These are phyloP conservation scores for Gonatopus flavifemur DNA, from an alignment of 1,140 invertebrate genomes.

Conservation along the genomic window DNA sequence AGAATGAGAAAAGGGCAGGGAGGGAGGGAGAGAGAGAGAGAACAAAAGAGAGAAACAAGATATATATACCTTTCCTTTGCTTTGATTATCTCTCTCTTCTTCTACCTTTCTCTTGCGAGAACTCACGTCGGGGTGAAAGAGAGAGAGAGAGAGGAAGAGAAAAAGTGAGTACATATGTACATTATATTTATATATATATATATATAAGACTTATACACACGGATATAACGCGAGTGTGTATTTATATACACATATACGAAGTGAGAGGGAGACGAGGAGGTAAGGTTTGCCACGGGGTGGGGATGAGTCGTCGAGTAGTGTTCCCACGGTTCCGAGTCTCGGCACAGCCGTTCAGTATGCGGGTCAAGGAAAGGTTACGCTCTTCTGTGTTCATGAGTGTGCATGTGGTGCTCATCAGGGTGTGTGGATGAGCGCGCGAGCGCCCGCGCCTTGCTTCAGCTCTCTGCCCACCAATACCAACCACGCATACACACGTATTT, in stretches of 20 bases:
- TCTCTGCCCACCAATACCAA: slow-evolving; percentile 41
- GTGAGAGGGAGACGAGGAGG: slow-evolving; percentile 30
- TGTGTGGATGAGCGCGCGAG: slow-evolving; percentile 24
- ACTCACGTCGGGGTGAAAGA: not conserved
- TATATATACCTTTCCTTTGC: too few relatives aligned
- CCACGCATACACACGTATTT: slow-evolving; percentile 17
- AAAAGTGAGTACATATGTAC: too few relatives aligned
- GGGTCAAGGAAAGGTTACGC: slow-evolving; percentile 60
- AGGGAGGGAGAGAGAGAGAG: slow-evolving; percentile 11
- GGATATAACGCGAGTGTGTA: too few relatives aligned
- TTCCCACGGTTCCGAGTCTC: slow-evolving; percentile 59
- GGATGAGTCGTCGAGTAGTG: slow-evolving; percentile 56
- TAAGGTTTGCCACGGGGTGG: slow-evolving; percentile 41
- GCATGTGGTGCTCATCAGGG: too few relatives aligned
- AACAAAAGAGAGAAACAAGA: too few relatives aligned
- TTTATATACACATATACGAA: too few relatives aligned
- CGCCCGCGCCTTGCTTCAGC: slow-evolving; percentile 32
- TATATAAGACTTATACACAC: too few relatives aligned
- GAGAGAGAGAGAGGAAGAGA: slow-evolving; percentile 17
- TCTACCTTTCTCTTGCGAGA: too few relatives aligned
- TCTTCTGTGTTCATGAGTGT: slow-evolving; percentile 29
- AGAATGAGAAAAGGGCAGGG: slow-evolving; percentile 15
- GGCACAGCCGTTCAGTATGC: slow-evolving; percentile 59
- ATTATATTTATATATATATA: too few relatives aligned
- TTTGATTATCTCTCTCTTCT: not conserved